Conservation (phyloP, 1,140 invertebrate species). For the Caerostris extrusa region DNA sequence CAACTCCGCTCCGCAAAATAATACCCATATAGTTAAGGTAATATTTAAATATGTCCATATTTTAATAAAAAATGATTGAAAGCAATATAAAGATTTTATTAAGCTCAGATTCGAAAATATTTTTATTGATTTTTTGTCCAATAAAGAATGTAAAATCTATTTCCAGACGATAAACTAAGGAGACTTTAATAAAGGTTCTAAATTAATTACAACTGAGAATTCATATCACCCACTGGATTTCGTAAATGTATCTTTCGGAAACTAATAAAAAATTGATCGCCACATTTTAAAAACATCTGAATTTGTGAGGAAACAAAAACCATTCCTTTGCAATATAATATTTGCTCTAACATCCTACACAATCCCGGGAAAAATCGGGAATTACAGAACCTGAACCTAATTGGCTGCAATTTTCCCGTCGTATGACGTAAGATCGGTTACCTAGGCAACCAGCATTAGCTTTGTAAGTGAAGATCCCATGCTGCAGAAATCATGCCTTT, state of each 20-base stretch:
- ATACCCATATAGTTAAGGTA: too few relatives aligned
- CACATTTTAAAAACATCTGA: not conserved
- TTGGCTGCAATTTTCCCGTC: slow-evolving; percentile 3
- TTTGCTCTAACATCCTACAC: not conserved
- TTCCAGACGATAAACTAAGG: too few relatives aligned
- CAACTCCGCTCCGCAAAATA: too few relatives aligned
- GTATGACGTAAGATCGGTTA: slow-evolving; percentile 4
- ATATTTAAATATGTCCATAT: too few relatives aligned
- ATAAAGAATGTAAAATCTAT: too few relatives aligned
- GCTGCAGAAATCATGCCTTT: not conserved
- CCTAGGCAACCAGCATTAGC: slow-evolving; percentile 7
- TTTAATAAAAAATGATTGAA: too few relatives aligned
- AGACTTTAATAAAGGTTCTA: too few relatives aligned
- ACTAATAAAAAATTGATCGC: not conserved
- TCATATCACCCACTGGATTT: not conserved
- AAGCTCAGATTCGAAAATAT: too few relatives aligned
- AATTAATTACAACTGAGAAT: not conserved
- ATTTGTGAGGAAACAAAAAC: not conserved
- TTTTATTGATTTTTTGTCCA: too few relatives aligned
- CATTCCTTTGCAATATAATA: not conserved
- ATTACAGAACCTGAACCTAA: not conserved
- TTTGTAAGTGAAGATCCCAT: not conserved
- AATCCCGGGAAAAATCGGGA: not conserved
- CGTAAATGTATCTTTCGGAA: not conserved
- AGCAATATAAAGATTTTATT: too few relatives aligned